phyloP scores from a whole-genome alignment of 2,888 invertebrate genomes.

The Drosophila prolongata region DNA sequence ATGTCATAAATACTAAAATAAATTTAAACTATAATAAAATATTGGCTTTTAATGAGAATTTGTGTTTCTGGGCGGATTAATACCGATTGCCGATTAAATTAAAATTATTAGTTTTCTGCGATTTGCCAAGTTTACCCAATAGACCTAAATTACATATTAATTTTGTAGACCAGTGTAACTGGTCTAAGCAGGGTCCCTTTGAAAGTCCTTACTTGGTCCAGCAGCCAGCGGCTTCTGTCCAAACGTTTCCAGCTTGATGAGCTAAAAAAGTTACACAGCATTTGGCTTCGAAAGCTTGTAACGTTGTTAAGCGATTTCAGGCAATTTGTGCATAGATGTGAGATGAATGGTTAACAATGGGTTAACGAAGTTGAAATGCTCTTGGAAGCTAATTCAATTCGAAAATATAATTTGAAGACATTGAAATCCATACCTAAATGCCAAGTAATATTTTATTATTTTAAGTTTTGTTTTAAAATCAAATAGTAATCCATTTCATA shows the following conservation, averaged over 20 bases:
- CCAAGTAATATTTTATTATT: too few species aligned
- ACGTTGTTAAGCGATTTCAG: conserved; percentile 41
- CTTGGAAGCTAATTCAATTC: not conserved
- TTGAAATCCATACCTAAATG: not conserved
- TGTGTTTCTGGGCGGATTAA: too few species aligned
- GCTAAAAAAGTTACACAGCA: conserved; percentile 69
- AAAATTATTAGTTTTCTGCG: too few species aligned
- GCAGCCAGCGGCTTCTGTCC: conserved; percentile 68
- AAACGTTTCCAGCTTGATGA: conserved; percentile 76
- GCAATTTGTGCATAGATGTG: conserved; percentile 21
- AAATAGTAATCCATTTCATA: too few species aligned
- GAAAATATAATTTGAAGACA: too few species aligned
- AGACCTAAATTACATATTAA: not conserved
- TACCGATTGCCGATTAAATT: too few species aligned
- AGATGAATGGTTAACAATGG: conserved; percentile 1
- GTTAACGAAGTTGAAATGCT: conserved; percentile 32
- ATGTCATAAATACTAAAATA: too few species aligned
- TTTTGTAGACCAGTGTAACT: conserved; percentile 10
- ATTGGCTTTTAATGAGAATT: too few species aligned
- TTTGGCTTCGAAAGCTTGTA: conserved; percentile 44
- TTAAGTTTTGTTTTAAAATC: too few species aligned
- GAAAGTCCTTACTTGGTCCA: conserved; percentile 36
- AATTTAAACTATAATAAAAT: too few species aligned
- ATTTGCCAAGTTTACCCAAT: too few species aligned
- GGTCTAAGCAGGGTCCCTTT: conserved; percentile 30